Evolutionary conservation across 1,140 invertebrate species (phyloP).

Genomic region (Ostrea denselamellosa): DNA sequence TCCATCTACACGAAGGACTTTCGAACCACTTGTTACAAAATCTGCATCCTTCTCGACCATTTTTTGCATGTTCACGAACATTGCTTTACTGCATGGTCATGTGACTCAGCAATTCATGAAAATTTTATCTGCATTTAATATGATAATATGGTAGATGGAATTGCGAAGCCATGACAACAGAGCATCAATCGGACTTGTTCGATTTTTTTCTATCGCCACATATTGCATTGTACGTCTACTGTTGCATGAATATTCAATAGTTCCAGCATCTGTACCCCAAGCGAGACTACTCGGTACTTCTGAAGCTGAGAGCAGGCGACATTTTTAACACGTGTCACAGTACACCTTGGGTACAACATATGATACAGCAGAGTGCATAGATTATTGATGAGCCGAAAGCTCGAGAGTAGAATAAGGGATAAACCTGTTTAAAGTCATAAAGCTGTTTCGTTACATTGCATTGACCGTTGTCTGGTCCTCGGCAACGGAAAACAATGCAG

Average conservation of each 20-base stretch:
- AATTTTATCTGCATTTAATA: conserved; percentile 62
- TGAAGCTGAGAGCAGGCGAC: not conserved
- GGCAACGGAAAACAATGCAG: too few species aligned
- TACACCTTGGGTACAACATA: conserved; percentile 13
- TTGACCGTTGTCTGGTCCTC: not conserved
- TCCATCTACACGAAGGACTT: not conserved
- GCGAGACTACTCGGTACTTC: conserved; percentile 9
- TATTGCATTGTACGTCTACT: conserved; percentile 42
- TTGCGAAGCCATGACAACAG: conserved; percentile 59
- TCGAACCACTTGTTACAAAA: conserved; percentile 34
- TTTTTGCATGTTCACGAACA: conserved; percentile 55
- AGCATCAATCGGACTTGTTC: conserved; percentile 57
- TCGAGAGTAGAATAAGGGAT: conserved; percentile 17
- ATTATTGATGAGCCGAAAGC: conserved; percentile 31
- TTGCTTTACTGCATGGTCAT: conserved; percentile 47
- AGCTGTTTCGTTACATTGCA: not conserved
- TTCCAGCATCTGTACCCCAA: conserved; percentile 37
- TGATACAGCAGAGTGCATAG: conserved; percentile 9
- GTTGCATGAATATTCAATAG: conserved; percentile 35
- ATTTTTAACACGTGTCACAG: conserved; percentile 14
- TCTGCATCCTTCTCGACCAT: conserved; percentile 45
- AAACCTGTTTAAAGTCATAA: conserved; percentile 7
- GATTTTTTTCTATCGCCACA: conserved; percentile 54
- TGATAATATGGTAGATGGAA: conserved; percentile 56
- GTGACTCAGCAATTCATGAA: conserved; percentile 59